Evolutionary conservation across 2,113 vertebrate species (phyloP).

Genomic region (Scopus umbretta): DNA sequence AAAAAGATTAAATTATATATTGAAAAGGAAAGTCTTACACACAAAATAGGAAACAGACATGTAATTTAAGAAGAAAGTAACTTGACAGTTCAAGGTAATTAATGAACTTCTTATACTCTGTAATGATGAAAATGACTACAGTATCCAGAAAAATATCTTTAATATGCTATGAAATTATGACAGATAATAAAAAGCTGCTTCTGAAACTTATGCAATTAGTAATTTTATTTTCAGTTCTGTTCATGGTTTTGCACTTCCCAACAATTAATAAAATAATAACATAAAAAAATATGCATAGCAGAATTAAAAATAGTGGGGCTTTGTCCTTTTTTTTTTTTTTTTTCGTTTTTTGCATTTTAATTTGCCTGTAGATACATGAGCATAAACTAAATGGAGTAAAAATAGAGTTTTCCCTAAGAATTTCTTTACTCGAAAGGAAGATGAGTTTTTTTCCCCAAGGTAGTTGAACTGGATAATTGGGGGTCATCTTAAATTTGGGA

Average conservation of each 20-base stretch:
- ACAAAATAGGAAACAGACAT: conserved; percentile 37
- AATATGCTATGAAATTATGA: conserved; percentile 58
- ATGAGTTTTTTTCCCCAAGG: not conserved
- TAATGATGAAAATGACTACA: conserved; percentile 51
- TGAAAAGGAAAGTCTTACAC: conserved; percentile 45
- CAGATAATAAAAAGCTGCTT: conserved; percentile 55
- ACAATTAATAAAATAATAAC: conserved; percentile 2
- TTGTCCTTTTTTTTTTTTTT: too few relatives aligned
- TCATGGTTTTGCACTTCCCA: not conserved
- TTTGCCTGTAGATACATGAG: not conserved
- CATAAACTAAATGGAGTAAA: not conserved
- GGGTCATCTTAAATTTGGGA: not conserved
- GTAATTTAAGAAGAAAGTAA: conserved; percentile 56
- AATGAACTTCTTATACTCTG: conserved; percentile 57
- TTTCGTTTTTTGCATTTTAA: not conserved
- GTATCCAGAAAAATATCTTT: conserved; percentile 1
- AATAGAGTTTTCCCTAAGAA: not conserved
- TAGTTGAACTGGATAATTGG: not conserved
- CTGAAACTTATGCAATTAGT: conserved; percentile 46
- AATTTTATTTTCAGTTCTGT: conserved; percentile 25
- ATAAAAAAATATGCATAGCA: not conserved
- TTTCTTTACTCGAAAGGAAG: not conserved
- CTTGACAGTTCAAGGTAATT: conserved; percentile 64
- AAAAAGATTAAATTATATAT: conserved; percentile 36
- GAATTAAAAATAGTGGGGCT: too few relatives aligned